Evolutionary conservation across 1,140 invertebrate genomes (phyloP).

Genomic region (Ephestia elutella): DNA sequence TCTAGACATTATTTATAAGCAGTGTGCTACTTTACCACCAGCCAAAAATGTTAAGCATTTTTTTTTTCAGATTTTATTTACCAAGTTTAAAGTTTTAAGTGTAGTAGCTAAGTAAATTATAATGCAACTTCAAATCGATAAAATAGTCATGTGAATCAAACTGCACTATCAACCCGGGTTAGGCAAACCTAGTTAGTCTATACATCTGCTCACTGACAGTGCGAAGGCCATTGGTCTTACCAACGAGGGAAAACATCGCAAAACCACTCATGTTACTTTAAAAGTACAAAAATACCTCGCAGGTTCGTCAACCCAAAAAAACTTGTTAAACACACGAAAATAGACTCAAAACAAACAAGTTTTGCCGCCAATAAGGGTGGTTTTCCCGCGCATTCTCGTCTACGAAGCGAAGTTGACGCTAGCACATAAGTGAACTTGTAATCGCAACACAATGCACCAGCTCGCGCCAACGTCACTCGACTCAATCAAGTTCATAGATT

Average conservation of each 20-base stretch:
- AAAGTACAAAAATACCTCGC: slow-evolving; percentile 31
- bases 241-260: slow-evolving; percentile 22
- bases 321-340: slow-evolving; percentile 24
- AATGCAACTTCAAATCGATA: not conserved
- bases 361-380: slow-evolving; percentile 25
- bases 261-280: slow-evolving; percentile 27
- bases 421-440: slow-evolving; percentile 38
- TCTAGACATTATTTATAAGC: too few relatives aligned
- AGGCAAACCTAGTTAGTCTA: slow-evolving; percentile 20
- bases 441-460: slow-evolving; percentile 53
- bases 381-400: slow-evolving; percentile 25
- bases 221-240: slow-evolving; percentile 30
- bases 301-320: slow-evolving; percentile 49
- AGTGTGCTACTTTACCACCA: too few relatives aligned
- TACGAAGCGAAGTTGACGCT: slow-evolving; percentile 30
- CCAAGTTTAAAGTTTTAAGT: not conserved
- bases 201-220: slow-evolving; percentile 19
- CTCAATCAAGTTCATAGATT: slow-evolving; percentile 72
- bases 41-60: too few relatives aligned
- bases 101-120: not conserved
- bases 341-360: slow-evolving; percentile 29
- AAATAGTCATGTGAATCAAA: slow-evolving; percentile 3
- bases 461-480: slow-evolving; percentile 42
- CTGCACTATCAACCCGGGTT: slow-evolving; percentile 13
- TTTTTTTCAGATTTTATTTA: too few relatives aligned